Conservation (phyloP, 2,113 vertebrate genomes). For the Tringa solitaria region DNA sequence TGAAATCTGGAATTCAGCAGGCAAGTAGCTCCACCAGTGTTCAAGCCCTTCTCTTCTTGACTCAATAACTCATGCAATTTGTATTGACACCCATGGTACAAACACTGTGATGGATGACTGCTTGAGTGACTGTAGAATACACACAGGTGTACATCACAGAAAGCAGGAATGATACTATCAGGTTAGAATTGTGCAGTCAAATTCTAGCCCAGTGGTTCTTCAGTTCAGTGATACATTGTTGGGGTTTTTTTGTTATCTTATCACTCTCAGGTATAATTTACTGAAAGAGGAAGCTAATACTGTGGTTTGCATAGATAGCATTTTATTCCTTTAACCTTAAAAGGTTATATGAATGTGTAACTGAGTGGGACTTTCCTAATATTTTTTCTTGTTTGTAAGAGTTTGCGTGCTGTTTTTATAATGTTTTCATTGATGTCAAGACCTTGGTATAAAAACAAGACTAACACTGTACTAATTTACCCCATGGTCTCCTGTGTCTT, state of each 20-base stretch:
- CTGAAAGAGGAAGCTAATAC: background rate
- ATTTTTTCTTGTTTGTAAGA: conserved; percentile 72
- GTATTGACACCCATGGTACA: background rate
- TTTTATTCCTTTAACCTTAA: conserved; percentile 22
- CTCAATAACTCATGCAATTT: background rate
- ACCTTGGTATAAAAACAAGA: conserved; percentile 88
- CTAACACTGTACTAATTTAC: conserved; percentile 81
- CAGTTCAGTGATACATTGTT: background rate
- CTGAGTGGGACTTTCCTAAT: conserved; percentile 12
- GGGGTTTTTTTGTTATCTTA: background rate
- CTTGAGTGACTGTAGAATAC: background rate
- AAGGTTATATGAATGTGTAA: conserved; percentile 25
- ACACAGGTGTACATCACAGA: background rate
- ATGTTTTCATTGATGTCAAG: conserved; percentile 95
- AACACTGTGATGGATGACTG: background rate
- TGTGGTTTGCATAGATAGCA: background rate
- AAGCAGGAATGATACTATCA: background rate
- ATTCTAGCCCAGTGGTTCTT: background rate
- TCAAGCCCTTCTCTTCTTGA: background rate
- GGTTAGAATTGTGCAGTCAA: background rate
- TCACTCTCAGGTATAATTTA: background rate
- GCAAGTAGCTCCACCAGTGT: background rate
- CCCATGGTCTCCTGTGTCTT: conserved; percentile 71
- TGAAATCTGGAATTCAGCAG: background rate
- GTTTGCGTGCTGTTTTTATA: conserved; percentile 83